Base-by-base conservation (phyloP, 1,140 invertebrate species). In the Lanistes nyassanus region DNA sequence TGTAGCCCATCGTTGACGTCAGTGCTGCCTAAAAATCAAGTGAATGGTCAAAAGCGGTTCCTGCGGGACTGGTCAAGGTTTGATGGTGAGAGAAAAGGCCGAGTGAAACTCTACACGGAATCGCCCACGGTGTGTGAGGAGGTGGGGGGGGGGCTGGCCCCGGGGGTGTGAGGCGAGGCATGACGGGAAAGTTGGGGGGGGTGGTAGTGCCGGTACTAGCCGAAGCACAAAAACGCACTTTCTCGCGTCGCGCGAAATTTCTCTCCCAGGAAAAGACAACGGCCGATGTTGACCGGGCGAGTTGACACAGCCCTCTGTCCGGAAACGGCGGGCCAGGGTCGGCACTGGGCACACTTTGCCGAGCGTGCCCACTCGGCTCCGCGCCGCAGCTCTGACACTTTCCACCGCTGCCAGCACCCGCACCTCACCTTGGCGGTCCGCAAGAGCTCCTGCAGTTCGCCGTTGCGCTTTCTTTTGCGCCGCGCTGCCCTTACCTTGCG, bases 321-420 rank as follows among this genome's bases (percentile, higher is more conserved):
- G 70, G 70, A 72, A 72, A 37, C 56, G 23, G 67, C 62, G 31
- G 68, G 68, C 42, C 70, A 72, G 31, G 70, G 70, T 72, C 70
- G 70, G 51, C 23, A 29, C 53, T 51, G 51, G 34, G 56, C 55
- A 72, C 39, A 55, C 55, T 72, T 72, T 72, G 70, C 70, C n/a
- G 70, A 72, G 56, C 70, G 70, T 72, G 70, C 56, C 56, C 56
- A n/a, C 68, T 23, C 29, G 51, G 26, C 39, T 26, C 34, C 31
- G 70, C 55, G 70, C 70, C 36, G 60, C 31, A 29, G 6, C 56
- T 11, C 55, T 72, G 55, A 72, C 70, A 72, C 70, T 47, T 47
- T 47, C 42, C 42, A 9, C 42, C 9, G 42, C 42, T 16, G 19
- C 42, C 42, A 47, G 9, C 9, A 47, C 42, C 42, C 9, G 42